These are phyloP conservation scores for Micrasema minimum DNA, from an alignment of 1,140 invertebrate genomes.

Conservation along the genomic window DNA sequence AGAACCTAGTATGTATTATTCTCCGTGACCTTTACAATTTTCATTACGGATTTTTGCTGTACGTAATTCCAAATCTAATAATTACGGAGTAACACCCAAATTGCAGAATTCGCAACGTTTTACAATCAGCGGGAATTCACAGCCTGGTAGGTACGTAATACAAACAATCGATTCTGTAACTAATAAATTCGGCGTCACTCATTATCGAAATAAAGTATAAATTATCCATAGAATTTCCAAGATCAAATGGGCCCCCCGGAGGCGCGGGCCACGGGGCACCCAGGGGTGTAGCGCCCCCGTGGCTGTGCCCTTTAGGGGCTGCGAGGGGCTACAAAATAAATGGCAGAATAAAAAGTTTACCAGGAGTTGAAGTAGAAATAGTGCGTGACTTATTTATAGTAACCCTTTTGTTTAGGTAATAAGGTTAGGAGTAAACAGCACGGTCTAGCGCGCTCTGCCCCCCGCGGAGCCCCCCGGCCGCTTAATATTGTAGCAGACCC, in stretches of 20 bases:
- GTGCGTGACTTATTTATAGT: slow-evolving; percentile 37
- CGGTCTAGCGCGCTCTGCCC: slow-evolving; percentile 24
- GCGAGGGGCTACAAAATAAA: slow-evolving; percentile 5
- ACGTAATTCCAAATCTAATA: too few relatives aligned
- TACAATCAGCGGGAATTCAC: slow-evolving; percentile 13
- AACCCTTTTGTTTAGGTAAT: slow-evolving; percentile 45
- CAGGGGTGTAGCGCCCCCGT: slow-evolving; percentile 13
- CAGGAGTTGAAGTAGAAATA: slow-evolving; percentile 27
- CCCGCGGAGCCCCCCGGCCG: slow-evolving; percentile 17
- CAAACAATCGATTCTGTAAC: slow-evolving; percentile 13
- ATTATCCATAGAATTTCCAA: slow-evolving; percentile 36
- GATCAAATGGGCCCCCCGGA: slow-evolving; percentile 18
- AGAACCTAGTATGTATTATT: too few relatives aligned
- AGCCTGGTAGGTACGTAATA: slow-evolving; percentile 2
- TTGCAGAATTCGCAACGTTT: slow-evolving; percentile 8
- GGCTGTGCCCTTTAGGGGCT: slow-evolving; percentile 10
- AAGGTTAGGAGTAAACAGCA: slow-evolving; percentile 46
- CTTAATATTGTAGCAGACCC: not conserved
- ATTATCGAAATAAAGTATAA: slow-evolving; percentile 40
- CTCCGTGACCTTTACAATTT: too few relatives aligned
- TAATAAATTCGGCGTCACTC: slow-evolving; percentile 40
- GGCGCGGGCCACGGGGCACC: not conserved
- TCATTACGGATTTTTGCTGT: too few relatives aligned
- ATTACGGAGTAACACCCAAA: not conserved
- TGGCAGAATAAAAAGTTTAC: slow-evolving; percentile 8